Percentiles rank a stretch among this genome's conserved stretches.
Conservation (phyloP, 2,797 vertebrate genomes). For the Bradypodion ventrale region DNA sequence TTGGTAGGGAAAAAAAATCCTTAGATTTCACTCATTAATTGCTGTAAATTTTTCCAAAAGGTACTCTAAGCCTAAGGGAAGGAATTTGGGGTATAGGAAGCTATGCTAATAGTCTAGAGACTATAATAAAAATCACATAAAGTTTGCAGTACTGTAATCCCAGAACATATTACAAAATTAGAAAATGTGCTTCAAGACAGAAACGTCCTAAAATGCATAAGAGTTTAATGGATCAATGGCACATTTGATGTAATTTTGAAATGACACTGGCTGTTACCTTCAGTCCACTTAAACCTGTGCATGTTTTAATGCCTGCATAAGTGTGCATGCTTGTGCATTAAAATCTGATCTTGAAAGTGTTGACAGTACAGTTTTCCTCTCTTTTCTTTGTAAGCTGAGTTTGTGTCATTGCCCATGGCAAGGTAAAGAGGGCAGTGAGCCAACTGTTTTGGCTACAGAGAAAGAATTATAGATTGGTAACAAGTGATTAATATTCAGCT, state of each 20-base stretch:
- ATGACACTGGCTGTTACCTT: not conserved
- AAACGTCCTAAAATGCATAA: not conserved
- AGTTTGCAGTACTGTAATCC: not conserved
- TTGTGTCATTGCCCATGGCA: slow-evolving; percentile 50
- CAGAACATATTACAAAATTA: not conserved
- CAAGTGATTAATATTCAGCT: slow-evolving; percentile 1
- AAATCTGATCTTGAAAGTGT: slow-evolving; percentile 50
- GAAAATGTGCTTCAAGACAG: not conserved
- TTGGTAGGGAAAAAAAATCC: not conserved
- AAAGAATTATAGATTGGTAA: slow-evolving; percentile 30
- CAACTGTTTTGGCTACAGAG: slow-evolving; percentile 9
- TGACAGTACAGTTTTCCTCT: slow-evolving; percentile 56
- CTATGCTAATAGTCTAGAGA: not conserved
- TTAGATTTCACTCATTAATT: not conserved
- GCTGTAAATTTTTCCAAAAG: not conserved
- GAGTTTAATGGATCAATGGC: not conserved
- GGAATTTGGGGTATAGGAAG: not conserved
- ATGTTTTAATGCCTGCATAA: slow-evolving; percentile 38
- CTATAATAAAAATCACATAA: not conserved
- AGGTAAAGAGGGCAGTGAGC: slow-evolving; percentile 29
- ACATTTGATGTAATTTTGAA: slow-evolving; percentile 22
- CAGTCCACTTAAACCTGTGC: slow-evolving; percentile 53
- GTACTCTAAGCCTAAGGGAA: not conserved
- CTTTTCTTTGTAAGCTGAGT: slow-evolving; percentile 60
- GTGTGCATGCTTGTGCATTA: slow-evolving; percentile 47